Base-by-base conservation (phyloP, 2,113 vertebrate species). In the Nerophis ophidion region DNA sequence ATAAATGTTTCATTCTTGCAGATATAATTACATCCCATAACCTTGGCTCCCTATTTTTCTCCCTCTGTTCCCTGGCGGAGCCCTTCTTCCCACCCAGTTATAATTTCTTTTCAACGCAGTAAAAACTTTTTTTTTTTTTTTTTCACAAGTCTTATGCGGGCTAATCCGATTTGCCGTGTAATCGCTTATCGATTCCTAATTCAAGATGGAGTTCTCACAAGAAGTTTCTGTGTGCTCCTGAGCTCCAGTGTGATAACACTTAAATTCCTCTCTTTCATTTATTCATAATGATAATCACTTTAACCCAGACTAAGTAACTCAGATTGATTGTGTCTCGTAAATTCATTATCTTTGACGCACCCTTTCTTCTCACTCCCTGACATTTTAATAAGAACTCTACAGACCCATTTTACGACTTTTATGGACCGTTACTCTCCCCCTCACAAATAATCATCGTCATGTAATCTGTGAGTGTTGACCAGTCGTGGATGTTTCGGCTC, bases 21-120 rank as follows among this genome's bases (percentile, higher is more conserved):
- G 56, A 33, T 46, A 44, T 57, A 57, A 57, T 57, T 57, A 57
- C 42, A 57, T 57, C 56, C 40, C n/a, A 46, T 57, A 46, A 57
- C 56, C 56, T 57, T 57, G 40, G 13, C 13, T 45, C 19, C 42
- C 42, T 15, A 57, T 57, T 46, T 40, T 15, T 57, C 19, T 17
- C 19, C 4, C 54, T 45, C 40, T 17, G 12, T 38, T 38, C 19
- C 13, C 17, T 46, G 40, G 40, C 44, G 54, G 54, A 17, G 10
- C 54, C 26, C 26, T 26, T 57, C 38, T 1, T 12, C n/a, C 11
- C 17, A 57, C 54, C 9, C 16, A n/a, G 35, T 44, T 57, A 42
- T 45, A 14, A 17, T 45, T 19, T 44, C 40, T 57, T 57, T 45
- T 57, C 12, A 15, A 45, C 14, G 40, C 40, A 44, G 10, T 44